These are phyloP conservation scores for Canis aureus DNA, from an alignment of 2,113 vertebrate species.

Conservation along the genomic window DNA sequence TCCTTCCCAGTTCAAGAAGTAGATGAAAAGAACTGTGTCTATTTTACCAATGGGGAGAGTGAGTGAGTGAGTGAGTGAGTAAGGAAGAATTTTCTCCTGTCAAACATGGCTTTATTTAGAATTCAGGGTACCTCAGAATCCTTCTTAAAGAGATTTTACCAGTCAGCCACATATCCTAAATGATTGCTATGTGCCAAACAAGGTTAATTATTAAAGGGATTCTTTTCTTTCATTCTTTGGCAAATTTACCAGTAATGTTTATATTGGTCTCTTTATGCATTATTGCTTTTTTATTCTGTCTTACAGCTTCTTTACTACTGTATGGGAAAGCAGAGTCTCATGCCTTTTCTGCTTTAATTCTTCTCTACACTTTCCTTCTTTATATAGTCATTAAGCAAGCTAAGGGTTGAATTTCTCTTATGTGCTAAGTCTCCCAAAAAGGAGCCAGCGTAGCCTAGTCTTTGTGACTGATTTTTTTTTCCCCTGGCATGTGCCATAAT, in stretches of 20 bases:
- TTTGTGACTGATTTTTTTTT: not conserved
- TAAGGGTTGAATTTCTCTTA: not conserved
- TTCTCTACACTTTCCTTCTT: not conserved
- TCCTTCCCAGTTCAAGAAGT: not conserved
- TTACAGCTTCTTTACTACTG: not conserved
- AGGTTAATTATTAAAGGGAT: not conserved
- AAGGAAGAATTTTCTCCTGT: not conserved
- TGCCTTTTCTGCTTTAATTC: not conserved
- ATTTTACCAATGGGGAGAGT: conserved; percentile 32
- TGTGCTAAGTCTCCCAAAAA: not conserved
- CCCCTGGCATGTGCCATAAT: not conserved
- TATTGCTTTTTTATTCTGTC: not conserved
- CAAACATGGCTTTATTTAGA: conserved; percentile 25
- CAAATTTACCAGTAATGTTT: not conserved
- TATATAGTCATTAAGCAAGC: not conserved
- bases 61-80: not conserved
- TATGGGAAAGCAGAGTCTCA: not conserved
- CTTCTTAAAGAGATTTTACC: not conserved
- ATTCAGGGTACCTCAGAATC: not conserved
- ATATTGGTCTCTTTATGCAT: not conserved
- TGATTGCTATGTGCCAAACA: not conserved
- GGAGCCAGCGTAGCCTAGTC: not conserved
- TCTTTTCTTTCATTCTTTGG: not conserved
- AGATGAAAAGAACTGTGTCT: not conserved
- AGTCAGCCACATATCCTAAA: not conserved